A percentile compares a stretch with the other conserved stretches of the same genome.
These are phyloP conservation scores for Mycalesis mineus DNA, from an alignment of 2,888 invertebrate species.

Conservation along the genomic window DNA sequence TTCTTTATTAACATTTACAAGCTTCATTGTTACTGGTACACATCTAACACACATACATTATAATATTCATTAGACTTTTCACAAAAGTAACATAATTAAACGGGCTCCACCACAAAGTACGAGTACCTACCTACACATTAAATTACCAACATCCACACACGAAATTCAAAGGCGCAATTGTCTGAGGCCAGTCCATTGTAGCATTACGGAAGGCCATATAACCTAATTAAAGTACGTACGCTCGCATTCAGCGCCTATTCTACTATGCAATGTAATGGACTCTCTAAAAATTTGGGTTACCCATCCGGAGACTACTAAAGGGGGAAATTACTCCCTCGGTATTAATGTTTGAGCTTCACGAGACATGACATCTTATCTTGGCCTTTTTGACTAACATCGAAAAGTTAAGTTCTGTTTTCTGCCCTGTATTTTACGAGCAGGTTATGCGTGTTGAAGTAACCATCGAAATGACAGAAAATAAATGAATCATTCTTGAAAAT, in stretches of 20 bases:
- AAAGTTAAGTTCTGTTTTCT: too few relatives aligned
- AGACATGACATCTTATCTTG: constrained; percentile 18
- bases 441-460: too few relatives aligned
- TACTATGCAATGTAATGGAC: constrained; percentile 8
- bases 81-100: background rate
- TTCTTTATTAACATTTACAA: too few relatives aligned
- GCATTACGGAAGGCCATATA: constrained; percentile 16
- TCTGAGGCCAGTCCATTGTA: constrained; percentile 18
- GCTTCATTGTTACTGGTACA: background rate
- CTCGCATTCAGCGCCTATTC: constrained; percentile 9
- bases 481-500: too few relatives aligned
- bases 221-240: constrained; percentile 22
- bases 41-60: too few relatives aligned
- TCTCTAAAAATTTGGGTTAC: constrained; percentile 16
- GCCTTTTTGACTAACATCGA: too few relatives aligned
- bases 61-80: background rate
- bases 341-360: constrained; percentile 22
- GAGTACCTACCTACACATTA: background rate
- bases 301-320: background rate
- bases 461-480: too few relatives aligned
- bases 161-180: constrained; percentile 17
- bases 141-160: constrained; percentile 16
- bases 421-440: too few relatives aligned
- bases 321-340: constrained; percentile 12
- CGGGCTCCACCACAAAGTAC: background rate